Evolutionary conservation across 2,113 vertebrate species (phyloP), one percentile per base, ranked within the genome.

Genomic region (Cyprinodon variegatus): DNA sequence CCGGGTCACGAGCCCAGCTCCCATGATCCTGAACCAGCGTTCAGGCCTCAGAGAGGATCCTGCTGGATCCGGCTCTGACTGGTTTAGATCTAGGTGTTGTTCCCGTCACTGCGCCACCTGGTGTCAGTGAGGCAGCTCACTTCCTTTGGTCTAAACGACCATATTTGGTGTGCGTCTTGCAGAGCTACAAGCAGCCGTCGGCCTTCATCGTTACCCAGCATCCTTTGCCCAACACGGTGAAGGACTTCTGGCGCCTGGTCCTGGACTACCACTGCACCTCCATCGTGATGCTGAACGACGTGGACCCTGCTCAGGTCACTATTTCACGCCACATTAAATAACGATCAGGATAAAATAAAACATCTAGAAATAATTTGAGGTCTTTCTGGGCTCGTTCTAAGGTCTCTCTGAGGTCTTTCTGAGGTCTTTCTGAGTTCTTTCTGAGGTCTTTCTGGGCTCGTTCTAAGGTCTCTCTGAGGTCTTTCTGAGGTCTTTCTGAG

Each of bases 201-300:
- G 97, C 98, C 3, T 99, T 99, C 90, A 99, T 99, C 84, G 97
- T 99, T 85, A 99, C 97, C 0, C 98, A 99, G 90, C 98, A 99
- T 92, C 98, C 98, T 73, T 91, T 99, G 91, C 98, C 98, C 73
- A 99, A 99, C 93, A 99, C 98, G 0, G 97, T 99, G 74, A 99
- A 99, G 85, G 98, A 99, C 89, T 99, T 99, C 93, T 99, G 98
- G 98, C 95, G 98, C 60, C 94, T 99, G 77, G 97, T 98, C 75
- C 93, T 99, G 50, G 97, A 99, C 90, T 99, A 99, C 59, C 97
- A 99, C 93, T 99, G 97, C 75, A 98, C 97, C 0, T 98, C 98
- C 29, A 96, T 99, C 9, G 97, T 99, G 70, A 99, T 99, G 98
- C 93, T 99, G 60, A 99, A 99, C 0, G 97, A 99, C 4, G 96